Evolutionary conservation across 2,113 vertebrate species (phyloP).

Genomic region (Corvus hawaiiensis): DNA sequence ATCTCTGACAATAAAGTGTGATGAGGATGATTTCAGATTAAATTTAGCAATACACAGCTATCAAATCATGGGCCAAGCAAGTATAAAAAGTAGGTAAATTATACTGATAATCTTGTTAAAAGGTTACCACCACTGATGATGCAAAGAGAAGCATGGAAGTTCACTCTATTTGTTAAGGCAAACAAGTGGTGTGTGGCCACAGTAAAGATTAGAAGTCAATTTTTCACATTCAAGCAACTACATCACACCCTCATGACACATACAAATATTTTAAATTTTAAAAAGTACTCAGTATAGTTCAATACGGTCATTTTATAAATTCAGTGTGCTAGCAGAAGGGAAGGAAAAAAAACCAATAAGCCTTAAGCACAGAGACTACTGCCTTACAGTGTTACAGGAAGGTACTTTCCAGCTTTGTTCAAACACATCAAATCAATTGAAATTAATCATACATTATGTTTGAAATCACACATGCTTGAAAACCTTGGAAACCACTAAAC

Average conservation of each 20-base stretch:
- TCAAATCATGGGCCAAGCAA: neutral
- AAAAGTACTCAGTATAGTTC: neutral
- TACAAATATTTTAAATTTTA: neutral
- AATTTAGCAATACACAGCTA: neutral
- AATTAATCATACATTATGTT: constrained; percentile 10
- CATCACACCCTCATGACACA: neutral
- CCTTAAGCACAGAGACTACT: neutral
- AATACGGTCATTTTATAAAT: neutral
- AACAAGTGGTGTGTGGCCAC: neutral
- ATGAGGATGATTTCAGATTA: neutral
- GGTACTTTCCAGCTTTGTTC: neutral
- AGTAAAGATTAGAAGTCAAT: neutral
- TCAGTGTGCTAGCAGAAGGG: neutral
- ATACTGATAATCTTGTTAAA: neutral
- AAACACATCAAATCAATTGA: constrained; percentile 12
- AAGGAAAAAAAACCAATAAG: neutral
- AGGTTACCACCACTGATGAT: neutral
- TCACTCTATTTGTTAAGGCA: neutral
- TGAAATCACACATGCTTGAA: neutral
- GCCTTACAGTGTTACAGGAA: neutral
- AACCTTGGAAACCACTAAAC: neutral
- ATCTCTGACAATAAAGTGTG: neutral
- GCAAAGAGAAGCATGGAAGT: neutral
- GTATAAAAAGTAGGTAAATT: neutral
- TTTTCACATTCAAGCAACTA: neutral